phyloP scores from a whole-genome alignment of 2,888 invertebrate species.

The Deilephila porcellus region DNA sequence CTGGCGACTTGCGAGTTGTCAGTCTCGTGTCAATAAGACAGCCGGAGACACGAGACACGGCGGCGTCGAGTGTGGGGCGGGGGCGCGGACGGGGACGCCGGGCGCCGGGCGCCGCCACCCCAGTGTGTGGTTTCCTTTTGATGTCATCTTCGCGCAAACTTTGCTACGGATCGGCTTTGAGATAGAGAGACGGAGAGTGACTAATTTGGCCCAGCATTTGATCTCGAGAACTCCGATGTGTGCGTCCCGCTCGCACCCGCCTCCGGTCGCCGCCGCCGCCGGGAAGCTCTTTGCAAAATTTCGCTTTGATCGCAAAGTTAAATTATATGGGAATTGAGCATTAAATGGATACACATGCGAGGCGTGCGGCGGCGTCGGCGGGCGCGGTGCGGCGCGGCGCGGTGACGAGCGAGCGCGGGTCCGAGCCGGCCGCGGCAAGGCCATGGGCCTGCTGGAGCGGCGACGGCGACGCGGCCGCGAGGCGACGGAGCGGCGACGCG shows the following conservation, averaged over 20 bases:
- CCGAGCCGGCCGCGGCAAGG: conserved; percentile 36
- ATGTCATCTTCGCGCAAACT: conserved; percentile 86
- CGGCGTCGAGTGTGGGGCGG: conserved; percentile 75
- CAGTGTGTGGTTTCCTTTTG: conserved; percentile 85
- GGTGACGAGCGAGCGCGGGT: conserved; percentile 42
- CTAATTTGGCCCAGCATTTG: conserved; percentile 86
- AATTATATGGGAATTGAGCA: conserved; percentile 85
- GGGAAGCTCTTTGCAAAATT: conserved; percentile 85
- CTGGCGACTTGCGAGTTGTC: conserved; percentile 80
- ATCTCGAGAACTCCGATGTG: conserved; percentile 80
- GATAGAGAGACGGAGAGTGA: conserved; percentile 85
- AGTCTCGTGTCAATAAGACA: conserved; percentile 84
- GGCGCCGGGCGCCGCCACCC: conserved; percentile 70
- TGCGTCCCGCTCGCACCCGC: conserved; percentile 78
- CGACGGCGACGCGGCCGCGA: conserved; percentile 31
- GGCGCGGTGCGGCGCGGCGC: too few relatives aligned
- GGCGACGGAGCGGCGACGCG: conserved; percentile 43
- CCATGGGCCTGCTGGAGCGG: background rate
- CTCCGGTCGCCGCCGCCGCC: conserved; percentile 68
- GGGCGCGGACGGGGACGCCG: conserved; percentile 54
- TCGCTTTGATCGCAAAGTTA: conserved; percentile 85
- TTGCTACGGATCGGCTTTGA: conserved; percentile 86
- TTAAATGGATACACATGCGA: conserved; percentile 84
- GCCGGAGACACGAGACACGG: conserved; percentile 67
- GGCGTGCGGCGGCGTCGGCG: conserved; percentile 45